Evolutionary conservation across 2,113 vertebrate genomes (phyloP).

Genomic region (Oplegnathus fasciatus): DNA sequence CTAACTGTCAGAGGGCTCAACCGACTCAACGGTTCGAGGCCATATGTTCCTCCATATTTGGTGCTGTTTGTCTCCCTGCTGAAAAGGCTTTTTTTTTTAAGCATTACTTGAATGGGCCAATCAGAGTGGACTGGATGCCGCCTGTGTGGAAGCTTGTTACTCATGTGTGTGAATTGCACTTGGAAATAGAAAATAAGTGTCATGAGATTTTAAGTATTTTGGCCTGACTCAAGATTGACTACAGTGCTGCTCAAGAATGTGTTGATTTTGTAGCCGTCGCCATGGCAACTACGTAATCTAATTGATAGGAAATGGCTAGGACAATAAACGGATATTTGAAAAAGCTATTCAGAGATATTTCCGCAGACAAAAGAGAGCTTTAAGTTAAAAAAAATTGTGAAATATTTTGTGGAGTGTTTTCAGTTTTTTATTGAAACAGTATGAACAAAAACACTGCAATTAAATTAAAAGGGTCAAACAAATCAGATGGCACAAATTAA

Average conservation of each 20-base stretch:
- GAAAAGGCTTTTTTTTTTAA: conserved; percentile 29
- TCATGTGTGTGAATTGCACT: conserved; percentile 31
- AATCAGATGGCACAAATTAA: conserved; percentile 74
- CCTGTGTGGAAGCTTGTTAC: conserved; percentile 43
- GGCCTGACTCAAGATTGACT: conserved; percentile 1
- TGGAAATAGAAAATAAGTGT: conserved; percentile 58
- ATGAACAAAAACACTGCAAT: conserved; percentile 83
- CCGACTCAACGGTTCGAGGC: conserved; percentile 64
- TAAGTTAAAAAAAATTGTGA: not conserved
- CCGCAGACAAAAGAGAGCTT: conserved; percentile 15
- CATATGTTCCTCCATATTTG: conserved; percentile 68
- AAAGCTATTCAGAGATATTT: not conserved
- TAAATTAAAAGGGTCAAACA: conserved; percentile 80
- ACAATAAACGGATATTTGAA: not conserved
- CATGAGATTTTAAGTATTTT: conserved; percentile 56
- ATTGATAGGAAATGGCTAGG: conserved; percentile 12
- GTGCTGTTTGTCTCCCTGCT: conserved; percentile 58
- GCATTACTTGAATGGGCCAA: conserved; percentile 62
- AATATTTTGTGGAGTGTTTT: conserved; percentile 53
- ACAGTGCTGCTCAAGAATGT: conserved; percentile 33
- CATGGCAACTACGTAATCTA: conserved; percentile 27
- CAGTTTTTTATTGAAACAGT: conserved; percentile 82
- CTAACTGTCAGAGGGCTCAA: conserved; percentile 76
- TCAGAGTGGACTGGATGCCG: conserved; percentile 54
- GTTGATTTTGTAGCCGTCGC: conserved; percentile 13